Percentiles rank a stretch among this genome's conserved stretches.
phyloP scores from a whole-genome alignment of 2,113 vertebrate species.

The Beaufortia kweichowensis region DNA sequence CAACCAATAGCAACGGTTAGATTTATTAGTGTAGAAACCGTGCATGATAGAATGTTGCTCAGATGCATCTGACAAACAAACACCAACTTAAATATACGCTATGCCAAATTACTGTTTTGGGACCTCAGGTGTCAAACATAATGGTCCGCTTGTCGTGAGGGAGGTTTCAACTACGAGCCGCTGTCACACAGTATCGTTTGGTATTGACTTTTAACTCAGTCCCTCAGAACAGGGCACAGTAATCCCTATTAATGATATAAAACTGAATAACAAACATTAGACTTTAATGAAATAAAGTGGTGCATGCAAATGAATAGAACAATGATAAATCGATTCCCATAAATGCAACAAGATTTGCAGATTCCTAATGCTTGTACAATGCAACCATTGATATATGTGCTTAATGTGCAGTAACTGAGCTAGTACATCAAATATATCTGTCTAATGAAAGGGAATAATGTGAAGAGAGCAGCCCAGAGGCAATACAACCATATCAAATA shows the following conservation, averaged over 20 bases:
- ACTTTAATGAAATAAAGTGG: constrained; percentile 44
- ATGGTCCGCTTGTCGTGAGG: not conserved
- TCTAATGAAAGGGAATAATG: constrained; percentile 32
- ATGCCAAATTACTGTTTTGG: constrained; percentile 39
- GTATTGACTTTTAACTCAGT: not conserved
- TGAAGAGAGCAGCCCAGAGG: constrained; percentile 43
- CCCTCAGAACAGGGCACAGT: not conserved
- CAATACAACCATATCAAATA: constrained; percentile 57
- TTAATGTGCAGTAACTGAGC: constrained; percentile 37
- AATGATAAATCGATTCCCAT: not conserved
- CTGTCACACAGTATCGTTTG: not conserved
- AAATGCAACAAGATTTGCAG: constrained; percentile 14
- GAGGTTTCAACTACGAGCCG: constrained; percentile 1
- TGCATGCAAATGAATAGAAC: constrained; percentile 64
- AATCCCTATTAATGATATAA: constrained; percentile 5
- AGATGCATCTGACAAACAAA: constrained; percentile 23
- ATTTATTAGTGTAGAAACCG: constrained; percentile 19
- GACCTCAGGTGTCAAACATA: constrained; percentile 1
- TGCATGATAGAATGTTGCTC: constrained; percentile 40
- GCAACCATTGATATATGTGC: constrained; percentile 50
- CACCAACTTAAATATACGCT: constrained; percentile 9
- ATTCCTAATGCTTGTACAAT: constrained; percentile 51
- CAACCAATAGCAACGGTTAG: constrained; percentile 5
- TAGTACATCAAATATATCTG: constrained; percentile 9
- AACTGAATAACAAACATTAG: constrained; percentile 10